Percentiles rank a stretch among this genome's conserved stretches.
phyloP scores from a whole-genome alignment of 2,797 vertebrate genomes.

The Florisuga fusca region DNA sequence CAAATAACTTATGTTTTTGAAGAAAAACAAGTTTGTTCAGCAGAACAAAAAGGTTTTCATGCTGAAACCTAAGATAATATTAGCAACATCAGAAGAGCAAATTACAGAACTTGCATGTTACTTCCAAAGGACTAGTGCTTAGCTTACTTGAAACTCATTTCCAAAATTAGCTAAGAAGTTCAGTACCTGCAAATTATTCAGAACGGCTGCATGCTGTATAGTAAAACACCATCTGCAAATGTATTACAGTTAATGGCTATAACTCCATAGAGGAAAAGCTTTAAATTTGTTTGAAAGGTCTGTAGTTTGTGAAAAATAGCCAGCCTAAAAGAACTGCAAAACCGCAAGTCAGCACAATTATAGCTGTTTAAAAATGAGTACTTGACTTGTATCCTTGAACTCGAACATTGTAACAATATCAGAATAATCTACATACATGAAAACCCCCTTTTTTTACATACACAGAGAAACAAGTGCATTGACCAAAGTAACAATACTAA shows the following conservation, averaged over 20 bases:
- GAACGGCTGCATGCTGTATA: not conserved
- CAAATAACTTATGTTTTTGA: not conserved
- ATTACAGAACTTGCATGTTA: not conserved
- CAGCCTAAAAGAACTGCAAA: not conserved
- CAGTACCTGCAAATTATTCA: not conserved
- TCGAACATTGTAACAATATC: not conserved
- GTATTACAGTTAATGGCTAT: not conserved
- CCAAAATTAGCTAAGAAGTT: not conserved
- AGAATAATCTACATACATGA: not conserved
- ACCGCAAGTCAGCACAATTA: not conserved
- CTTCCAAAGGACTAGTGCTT: not conserved
- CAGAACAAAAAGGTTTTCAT: not conserved
- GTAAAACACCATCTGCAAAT: not conserved
- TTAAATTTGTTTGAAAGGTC: not conserved
- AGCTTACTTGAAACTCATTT: not conserved
- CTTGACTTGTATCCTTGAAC: not conserved
- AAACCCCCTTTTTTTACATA: no score
- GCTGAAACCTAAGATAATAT: not conserved
- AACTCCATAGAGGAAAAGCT: not conserved
- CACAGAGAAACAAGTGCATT: not conserved
- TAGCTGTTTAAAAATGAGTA: not conserved
- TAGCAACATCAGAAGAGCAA: not conserved
- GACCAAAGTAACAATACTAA: not conserved
- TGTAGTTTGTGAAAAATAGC: not conserved
- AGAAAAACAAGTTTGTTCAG: not conserved